phyloP scores from a whole-genome alignment of 1,140 invertebrate species.

The Lordiphosa collinella region DNA sequence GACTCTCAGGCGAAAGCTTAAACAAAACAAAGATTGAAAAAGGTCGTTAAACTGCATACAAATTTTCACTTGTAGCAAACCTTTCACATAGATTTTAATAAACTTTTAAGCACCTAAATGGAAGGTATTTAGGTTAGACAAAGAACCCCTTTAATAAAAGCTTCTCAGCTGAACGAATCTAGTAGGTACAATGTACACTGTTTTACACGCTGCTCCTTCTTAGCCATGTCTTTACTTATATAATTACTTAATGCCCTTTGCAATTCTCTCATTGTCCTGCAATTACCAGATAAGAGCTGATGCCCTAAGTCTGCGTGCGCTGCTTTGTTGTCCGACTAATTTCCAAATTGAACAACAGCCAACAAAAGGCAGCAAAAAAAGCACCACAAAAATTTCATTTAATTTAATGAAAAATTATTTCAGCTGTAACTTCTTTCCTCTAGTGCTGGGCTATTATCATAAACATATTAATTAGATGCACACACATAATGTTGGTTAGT shows the following conservation, averaged over 20 bases:
- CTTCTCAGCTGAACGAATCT: constrained; percentile 7
- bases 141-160: too few relatives aligned
- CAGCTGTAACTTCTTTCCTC: constrained; percentile 16
- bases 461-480: constrained; percentile 38
- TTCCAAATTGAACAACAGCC: constrained; percentile 25
- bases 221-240: constrained; percentile 3
- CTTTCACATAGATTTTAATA: constrained; percentile 3
- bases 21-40: constrained; percentile 8
- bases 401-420: constrained; percentile 49
- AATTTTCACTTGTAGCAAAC: not conserved
- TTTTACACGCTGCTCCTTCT: constrained; percentile 2
- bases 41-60: constrained; percentile 35
- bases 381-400: not conserved
- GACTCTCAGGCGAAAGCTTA: not conserved
- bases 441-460: constrained; percentile 23
- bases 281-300: constrained; percentile 42
- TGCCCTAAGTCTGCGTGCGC: constrained; percentile 2
- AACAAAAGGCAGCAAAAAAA: not conserved
- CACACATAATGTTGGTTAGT: not conserved
- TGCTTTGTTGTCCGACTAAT: constrained; percentile 42
- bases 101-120: constrained; percentile 2
- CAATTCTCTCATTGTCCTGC: constrained; percentile 40
- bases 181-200: too few relatives aligned
- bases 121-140: too few relatives aligned
- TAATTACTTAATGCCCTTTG: constrained; percentile 60